These are phyloP conservation scores for Drosophila algonquin DNA, from an alignment of 2,888 invertebrate genomes.

Conservation along the genomic window DNA sequence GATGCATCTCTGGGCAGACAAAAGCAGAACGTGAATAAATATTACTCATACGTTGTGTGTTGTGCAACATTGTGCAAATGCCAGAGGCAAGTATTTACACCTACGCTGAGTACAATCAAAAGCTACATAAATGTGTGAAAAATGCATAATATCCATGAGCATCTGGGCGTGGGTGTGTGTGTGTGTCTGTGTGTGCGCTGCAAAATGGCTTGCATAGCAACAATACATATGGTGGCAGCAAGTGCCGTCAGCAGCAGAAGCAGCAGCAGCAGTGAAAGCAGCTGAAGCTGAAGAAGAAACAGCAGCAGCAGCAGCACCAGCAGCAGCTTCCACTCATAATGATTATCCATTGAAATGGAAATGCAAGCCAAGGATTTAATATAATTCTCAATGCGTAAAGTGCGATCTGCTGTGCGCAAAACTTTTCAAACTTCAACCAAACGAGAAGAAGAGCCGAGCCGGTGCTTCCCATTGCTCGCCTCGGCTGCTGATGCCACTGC, in stretches of 20 bases:
- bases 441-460: slow-evolving; percentile 14
- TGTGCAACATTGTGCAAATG: slow-evolving; percentile 64
- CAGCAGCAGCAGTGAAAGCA: slow-evolving; percentile 17
- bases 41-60: slow-evolving; percentile 68
- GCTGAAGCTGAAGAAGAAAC: slow-evolving; percentile 19
- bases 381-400: slow-evolving; percentile 72
- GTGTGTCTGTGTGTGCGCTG: slow-evolving; percentile 22
- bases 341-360: slow-evolving; percentile 83
- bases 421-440: slow-evolving; percentile 56
- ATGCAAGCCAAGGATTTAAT: slow-evolving; percentile 78
- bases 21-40: slow-evolving; percentile 74
- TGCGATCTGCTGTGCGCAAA: slow-evolving; percentile 54
- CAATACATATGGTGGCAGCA: slow-evolving; percentile 52
- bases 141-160: slow-evolving; percentile 69
- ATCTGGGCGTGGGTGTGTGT: slow-evolving; percentile 27
- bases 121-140: slow-evolving; percentile 67
- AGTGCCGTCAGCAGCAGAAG: slow-evolving; percentile 53
- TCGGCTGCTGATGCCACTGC: slow-evolving; percentile 25
- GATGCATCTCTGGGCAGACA: slow-evolving; percentile 62
- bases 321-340: slow-evolving; percentile 66
- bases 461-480: too few relatives aligned
- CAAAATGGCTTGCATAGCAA: slow-evolving; percentile 63
- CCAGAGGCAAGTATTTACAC: slow-evolving; percentile 75
- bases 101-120: slow-evolving; percentile 72
- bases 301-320: neutral